Evolutionary conservation across 2,888 invertebrate genomes (phyloP), one percentile per base, ranked within the genome.

Genomic region (Drosophila quinaria): DNA sequence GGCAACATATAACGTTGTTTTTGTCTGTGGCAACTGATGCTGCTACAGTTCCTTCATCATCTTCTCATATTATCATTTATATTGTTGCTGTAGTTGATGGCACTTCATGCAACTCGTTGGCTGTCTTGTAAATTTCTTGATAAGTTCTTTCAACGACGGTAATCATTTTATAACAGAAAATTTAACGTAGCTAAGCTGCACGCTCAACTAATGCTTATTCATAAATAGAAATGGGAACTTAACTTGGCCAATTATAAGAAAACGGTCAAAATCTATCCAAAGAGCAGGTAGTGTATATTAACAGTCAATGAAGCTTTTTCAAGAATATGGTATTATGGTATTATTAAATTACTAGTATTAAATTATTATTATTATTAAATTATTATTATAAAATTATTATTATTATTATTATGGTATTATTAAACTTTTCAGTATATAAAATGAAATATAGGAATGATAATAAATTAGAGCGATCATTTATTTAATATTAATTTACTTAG

Each of bases 51-150:
- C 39, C 25, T 25, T 25, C 25, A 5, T 25, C 33, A 15, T 13
- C 10, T n/a, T 13, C 5, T 47, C 10, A 9, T 33, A 6, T 22
- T 33, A 6, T 22, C 9, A 10, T 17, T 42, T 1, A 15, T 61
- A 17, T 22, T 65, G 22, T 49, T 71, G 46, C 46, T 47, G 50
- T 33, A 56, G 35, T 49, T 56, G 44, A 63, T 74, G 66, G 55
- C 60, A 66, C 59, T 70, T 79, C 51, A 66, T 61, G 61, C 66
- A 71, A 79, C 60, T 75, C 61, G 61, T 78, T 70, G 58, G 22
- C 69, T 55, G 50, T 56, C 47, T 49, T 65, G 61, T 44, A 58
- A 51, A 56, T 71, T 47, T 44, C 58, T 58, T 58, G 58, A 55
- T 41, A 79, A 65, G 64, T 62, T 59, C 50, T 60, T 63, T 61